Evolutionary conservation across 2,797 vertebrate species (phyloP), one percentile per base, ranked within the genome.

Genomic region (Rhyacichthys aspro): DNA sequence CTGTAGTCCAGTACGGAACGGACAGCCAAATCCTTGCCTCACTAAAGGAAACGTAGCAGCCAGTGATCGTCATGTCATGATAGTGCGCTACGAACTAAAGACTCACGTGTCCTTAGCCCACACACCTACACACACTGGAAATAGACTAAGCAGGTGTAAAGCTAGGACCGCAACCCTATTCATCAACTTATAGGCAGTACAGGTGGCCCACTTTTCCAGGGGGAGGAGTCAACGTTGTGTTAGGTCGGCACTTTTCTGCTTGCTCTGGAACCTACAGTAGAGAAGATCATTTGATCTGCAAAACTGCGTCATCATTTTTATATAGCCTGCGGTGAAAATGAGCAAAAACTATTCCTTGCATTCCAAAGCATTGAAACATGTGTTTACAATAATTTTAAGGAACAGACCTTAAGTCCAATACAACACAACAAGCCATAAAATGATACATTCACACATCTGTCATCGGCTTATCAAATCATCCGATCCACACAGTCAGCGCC

Each of bases 101-200:
- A 42, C 17, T 61, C 45, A 58, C 16, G 45, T 47, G 56, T 34
- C 17, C 43, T 1, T 44, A 8, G 17, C 16, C 43, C 16, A 55
- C 44, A 45, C 50, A 44, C 49, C 54, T 43, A 48, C 42, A 49
- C 38, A 55, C 2, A 34, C n/a, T 28, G 28, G 19, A 43, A 34
- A 14, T 16, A 48, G 7, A 60, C 33, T 38, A 23, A 65, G 59
- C 77, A 85, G 83, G 77, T 86, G 82, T 70, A 61, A 37, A 56
- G 49, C 47, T 59, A 33, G 55, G 79, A 63, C 41, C 1, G 10
- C 36, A 0, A 38, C 62, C 64, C 44, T 58, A 57, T 82, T 78
- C 50, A 67, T 78, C 70, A 69, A 43, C 56, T 46, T 65, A 48
- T 48, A 36, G 41, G 14, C 17, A 49, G 56, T 8, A 44, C 47